Evolutionary conservation across 2,797 vertebrate genomes (phyloP).

Genomic region (Spinus pinus): DNA sequence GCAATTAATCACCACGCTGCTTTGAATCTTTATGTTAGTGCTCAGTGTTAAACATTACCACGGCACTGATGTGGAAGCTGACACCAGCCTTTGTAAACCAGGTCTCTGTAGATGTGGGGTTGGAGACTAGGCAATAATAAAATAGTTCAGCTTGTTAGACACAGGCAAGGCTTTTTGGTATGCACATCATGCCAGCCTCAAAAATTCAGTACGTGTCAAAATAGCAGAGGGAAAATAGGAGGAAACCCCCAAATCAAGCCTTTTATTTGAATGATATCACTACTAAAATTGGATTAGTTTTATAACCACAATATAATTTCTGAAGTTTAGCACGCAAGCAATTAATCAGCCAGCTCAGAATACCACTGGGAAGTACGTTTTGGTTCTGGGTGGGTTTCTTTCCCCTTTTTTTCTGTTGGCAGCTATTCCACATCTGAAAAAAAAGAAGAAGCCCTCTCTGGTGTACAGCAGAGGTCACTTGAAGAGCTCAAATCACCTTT

Average conservation of each 20-base stretch:
- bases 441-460: not conserved
- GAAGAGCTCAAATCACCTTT: not conserved
- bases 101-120: not conserved
- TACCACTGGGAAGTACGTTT: not conserved
- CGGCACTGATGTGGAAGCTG: not conserved
- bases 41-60: not conserved
- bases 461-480: not conserved
- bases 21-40: slow-evolving; percentile 4
- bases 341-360: not conserved
- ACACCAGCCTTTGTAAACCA: slow-evolving; percentile 12
- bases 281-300: not conserved
- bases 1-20: not conserved
- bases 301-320: not conserved
- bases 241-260: not conserved
- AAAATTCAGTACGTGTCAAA: not conserved
- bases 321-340: not conserved
- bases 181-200: not conserved
- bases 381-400: accelerated
- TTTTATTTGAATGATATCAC: not conserved
- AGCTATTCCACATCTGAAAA: not conserved
- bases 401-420: not conserved
- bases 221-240: not conserved
- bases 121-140: slow-evolving; percentile 20
- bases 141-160: slow-evolving; percentile 20
- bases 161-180: slow-evolving; percentile 15